Percentiles rank a stretch among this genome's conserved stretches.
Evolutionary conservation across 1,140 invertebrate genomes (phyloP).

Genomic region (Samia ricini): DNA sequence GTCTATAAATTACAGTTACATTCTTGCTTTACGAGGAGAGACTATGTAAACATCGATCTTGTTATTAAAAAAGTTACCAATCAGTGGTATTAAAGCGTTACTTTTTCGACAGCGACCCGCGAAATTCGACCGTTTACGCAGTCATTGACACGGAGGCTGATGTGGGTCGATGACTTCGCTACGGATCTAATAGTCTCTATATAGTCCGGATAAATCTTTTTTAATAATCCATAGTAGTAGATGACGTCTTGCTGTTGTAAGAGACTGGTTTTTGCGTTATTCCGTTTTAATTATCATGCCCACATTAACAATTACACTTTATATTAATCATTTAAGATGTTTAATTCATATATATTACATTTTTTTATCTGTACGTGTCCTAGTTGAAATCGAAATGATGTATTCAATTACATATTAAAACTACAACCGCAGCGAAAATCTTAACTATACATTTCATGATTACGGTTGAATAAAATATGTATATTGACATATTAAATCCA

Average conservation of each 20-base stretch:
- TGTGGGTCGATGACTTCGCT: conserved; percentile 20
- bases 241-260: conserved; percentile 13
- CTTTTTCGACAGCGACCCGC: background rate
- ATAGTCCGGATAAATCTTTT: background rate
- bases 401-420: too few species aligned
- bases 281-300: too few species aligned
- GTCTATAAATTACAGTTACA: too few species aligned
- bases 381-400: too few species aligned
- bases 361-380: too few species aligned
- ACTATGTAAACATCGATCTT: background rate
- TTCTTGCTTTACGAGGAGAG: background rate
- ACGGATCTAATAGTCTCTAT: conserved; percentile 6
- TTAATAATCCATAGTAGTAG: conserved; percentile 8
- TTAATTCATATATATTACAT: too few species aligned
- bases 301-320: too few species aligned
- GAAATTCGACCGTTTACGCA: conserved; percentile 1
- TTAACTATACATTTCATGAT: too few species aligned
- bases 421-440: too few species aligned
- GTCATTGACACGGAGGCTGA: conserved; percentile 18
- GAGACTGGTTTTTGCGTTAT: background rate
- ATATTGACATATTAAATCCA: too few species aligned
- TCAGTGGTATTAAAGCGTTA: background rate
- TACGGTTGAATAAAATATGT: too few species aligned
- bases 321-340: too few species aligned
- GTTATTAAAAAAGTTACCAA: background rate